These are phyloP conservation scores for Mirza zaza DNA, from an alignment of 2,113 vertebrate genomes.

Conservation along the genomic window DNA sequence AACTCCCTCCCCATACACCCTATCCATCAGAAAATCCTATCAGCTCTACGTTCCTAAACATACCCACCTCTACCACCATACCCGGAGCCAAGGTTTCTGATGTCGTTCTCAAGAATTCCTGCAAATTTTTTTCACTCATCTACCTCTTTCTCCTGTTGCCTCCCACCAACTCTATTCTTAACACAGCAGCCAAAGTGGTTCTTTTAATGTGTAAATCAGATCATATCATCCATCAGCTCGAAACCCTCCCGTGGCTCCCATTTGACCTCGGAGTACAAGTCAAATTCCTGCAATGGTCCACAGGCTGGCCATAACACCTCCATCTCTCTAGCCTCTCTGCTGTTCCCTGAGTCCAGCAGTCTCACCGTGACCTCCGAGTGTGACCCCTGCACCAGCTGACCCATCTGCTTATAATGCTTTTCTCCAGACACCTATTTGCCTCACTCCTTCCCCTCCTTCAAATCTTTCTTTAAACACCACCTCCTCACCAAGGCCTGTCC, in stretches of 20 bases:
- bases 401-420: background rate
- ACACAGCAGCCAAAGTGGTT: background rate
- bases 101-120: background rate
- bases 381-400: background rate
- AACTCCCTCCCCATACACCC: background rate
- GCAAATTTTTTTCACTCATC: background rate
- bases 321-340: background rate
- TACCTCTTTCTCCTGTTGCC: background rate
- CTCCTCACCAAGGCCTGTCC: background rate
- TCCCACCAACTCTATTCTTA: background rate
- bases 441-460: background rate
- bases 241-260: background rate
- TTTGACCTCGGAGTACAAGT: background rate
- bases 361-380: background rate
- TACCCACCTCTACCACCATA: background rate
- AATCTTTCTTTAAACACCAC: background rate
- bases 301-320: background rate
- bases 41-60: background rate
- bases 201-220: background rate
- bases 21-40: background rate
- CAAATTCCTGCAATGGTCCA: background rate
- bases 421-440: background rate
- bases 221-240: background rate
- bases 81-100: background rate
- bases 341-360: background rate